Percentiles rank a stretch among this genome's conserved stretches.
phyloP scores from a whole-genome alignment of 2,888 invertebrate species.

The Cyclophora punctaria region DNA sequence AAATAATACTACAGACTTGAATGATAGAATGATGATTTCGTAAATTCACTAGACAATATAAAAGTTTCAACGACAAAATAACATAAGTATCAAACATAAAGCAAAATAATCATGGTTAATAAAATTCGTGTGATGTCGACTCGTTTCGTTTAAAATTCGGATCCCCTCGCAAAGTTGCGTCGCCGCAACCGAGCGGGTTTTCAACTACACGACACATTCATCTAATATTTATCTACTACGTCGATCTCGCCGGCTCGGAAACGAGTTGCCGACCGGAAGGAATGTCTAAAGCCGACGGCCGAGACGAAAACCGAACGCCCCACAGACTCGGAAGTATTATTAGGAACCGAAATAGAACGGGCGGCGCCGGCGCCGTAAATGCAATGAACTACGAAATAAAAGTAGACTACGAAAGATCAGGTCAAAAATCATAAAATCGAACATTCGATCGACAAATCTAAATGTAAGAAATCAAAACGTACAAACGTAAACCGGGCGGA shows the following conservation, averaged over 20 bases:
- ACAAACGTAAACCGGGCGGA: background rate
- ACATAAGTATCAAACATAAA: constrained; percentile 22
- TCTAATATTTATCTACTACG: background rate
- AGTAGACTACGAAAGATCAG: constrained; percentile 42
- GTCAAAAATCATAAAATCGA: constrained; percentile 48
- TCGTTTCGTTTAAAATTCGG: constrained; percentile 20
- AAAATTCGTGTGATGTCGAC: constrained; percentile 23
- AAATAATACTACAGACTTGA: constrained; percentile 50
- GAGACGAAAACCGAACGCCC: constrained; percentile 10
- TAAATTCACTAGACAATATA: constrained; percentile 11
- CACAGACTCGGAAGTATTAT: background rate
- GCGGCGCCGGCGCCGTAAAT: constrained; percentile 39
- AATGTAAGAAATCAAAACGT: constrained; percentile 21
- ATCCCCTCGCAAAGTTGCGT: constrained; percentile 1
- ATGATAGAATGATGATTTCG: constrained; percentile 30
- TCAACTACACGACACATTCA: too few relatives aligned
- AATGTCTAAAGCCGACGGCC: constrained; percentile 20
- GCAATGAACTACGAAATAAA: constrained; percentile 42
- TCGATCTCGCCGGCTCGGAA: constrained; percentile 7
- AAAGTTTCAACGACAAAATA: constrained; percentile 17
- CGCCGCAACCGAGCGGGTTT: too few relatives aligned
- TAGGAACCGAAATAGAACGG: constrained; percentile 13
- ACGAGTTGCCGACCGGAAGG: constrained; percentile 14
- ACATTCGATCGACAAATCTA: constrained; percentile 22
- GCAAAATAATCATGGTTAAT: constrained; percentile 15